These are phyloP conservation scores for Mycalesis mineus DNA, from an alignment of 2,888 invertebrate species.

Conservation along the genomic window DNA sequence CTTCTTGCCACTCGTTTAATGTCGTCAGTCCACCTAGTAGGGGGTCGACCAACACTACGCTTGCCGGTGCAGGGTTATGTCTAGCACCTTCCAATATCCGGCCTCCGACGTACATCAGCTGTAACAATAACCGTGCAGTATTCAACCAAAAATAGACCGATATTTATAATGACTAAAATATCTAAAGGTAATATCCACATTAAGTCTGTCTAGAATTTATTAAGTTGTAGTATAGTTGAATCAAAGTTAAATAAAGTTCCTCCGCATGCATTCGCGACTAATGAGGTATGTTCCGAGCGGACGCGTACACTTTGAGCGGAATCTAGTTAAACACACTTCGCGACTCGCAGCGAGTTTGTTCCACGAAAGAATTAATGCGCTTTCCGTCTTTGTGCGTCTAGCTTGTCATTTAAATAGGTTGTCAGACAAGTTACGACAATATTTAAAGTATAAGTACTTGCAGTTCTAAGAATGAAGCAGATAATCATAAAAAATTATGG, in stretches of 20 bases:
- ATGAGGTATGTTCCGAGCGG: slow-evolving; percentile 60
- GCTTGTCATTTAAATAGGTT: background rate
- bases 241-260: slow-evolving; percentile 56
- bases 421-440: background rate
- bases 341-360: slow-evolving; percentile 52
- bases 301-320: slow-evolving; percentile 49
- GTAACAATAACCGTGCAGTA: no score
- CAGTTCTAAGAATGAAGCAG: no score
- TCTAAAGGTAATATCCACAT: slow-evolving; percentile 12
- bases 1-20: no score
- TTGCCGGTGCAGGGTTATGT: no score
- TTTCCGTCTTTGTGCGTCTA: background rate
- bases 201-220: slow-evolving; percentile 7
- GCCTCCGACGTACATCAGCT: no score
- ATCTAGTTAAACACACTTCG: slow-evolving; percentile 44
- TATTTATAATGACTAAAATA: no score
- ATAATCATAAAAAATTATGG: no score
- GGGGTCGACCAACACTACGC: no score
- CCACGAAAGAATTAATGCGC: slow-evolving; percentile 30
- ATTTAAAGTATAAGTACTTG: background rate
- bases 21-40: no score
- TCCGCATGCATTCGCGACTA: slow-evolving; percentile 50
- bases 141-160: no score
- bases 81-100: no score
- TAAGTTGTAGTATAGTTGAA: slow-evolving; percentile 13